Percentiles rank a stretch among this genome's conserved stretches.
phyloP scores from a whole-genome alignment of 2,888 invertebrate species.

The Gymnoscelis rufifasciata region DNA sequence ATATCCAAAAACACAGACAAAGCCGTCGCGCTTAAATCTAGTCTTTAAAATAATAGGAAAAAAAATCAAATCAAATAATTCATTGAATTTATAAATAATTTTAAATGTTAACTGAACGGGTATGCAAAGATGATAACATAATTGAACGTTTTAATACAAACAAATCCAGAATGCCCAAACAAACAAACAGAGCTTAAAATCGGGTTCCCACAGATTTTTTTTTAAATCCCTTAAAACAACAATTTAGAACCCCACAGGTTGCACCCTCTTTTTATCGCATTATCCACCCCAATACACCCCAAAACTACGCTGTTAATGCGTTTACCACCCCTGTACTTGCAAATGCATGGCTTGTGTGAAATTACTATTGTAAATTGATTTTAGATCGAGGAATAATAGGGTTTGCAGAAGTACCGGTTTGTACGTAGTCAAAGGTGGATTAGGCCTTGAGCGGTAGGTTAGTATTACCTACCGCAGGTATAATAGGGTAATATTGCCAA shows the following conservation, averaged over 20 bases:
- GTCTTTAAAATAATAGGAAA: too few relatives aligned
- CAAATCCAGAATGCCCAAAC: background rate
- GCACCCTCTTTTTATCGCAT: slow-evolving; percentile 19
- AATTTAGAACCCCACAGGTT: slow-evolving; percentile 2
- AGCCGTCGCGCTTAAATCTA: too few relatives aligned
- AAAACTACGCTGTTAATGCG: slow-evolving; percentile 6
- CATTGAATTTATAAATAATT: too few relatives aligned
- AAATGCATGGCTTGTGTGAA: slow-evolving; percentile 16
- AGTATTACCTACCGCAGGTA: too few relatives aligned
- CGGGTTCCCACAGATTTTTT: slow-evolving; percentile 1
- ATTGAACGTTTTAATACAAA: too few relatives aligned
- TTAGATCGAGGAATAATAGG: slow-evolving; percentile 1
- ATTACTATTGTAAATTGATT: slow-evolving; percentile 17
- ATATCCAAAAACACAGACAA: too few relatives aligned
- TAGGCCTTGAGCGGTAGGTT: too few relatives aligned
- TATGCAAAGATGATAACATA: too few relatives aligned
- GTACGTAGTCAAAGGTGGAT: too few relatives aligned
- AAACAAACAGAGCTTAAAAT: background rate
- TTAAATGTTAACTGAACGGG: too few relatives aligned
- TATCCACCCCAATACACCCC: slow-evolving; percentile 6
- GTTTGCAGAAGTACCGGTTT: background rate
- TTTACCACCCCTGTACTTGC: slow-evolving; percentile 16
- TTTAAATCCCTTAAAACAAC: slow-evolving; percentile 19
- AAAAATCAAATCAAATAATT: too few relatives aligned
- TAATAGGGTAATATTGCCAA: too few relatives aligned